These are phyloP conservation scores for Cryptomyrus ogoouensis DNA, from an alignment of 2,113 vertebrate genomes.

Conservation along the genomic window DNA sequence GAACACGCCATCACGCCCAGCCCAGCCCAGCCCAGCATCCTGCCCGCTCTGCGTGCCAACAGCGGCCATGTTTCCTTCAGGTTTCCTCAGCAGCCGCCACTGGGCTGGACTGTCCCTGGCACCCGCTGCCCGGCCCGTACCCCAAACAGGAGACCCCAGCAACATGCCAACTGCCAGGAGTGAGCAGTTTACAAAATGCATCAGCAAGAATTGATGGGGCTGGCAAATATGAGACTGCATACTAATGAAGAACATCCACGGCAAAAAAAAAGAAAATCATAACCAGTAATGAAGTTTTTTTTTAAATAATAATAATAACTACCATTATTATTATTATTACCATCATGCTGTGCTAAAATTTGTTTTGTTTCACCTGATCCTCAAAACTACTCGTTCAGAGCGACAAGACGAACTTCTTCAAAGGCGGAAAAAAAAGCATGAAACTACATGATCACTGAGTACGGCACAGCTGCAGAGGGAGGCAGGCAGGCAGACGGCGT, in stretches of 20 bases:
- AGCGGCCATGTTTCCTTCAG: constrained; percentile 20
- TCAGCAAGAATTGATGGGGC: constrained; percentile 37
- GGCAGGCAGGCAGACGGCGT: constrained; percentile 39
- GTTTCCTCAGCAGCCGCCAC: constrained; percentile 43
- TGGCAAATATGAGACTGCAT: constrained; percentile 57
- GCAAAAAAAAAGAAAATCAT: constrained; percentile 43
- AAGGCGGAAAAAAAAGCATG: constrained; percentile 22
- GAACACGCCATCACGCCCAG: constrained; percentile 17
- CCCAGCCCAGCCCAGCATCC: not conserved
- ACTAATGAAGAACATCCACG: constrained; percentile 49
- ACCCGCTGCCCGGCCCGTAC: constrained; percentile 39
- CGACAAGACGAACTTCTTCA: constrained; percentile 31
- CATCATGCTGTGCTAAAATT: not conserved
- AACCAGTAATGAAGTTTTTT: constrained; percentile 42
- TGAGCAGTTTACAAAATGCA: constrained; percentile 65
- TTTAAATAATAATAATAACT: no score
- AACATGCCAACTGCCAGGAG: constrained; percentile 55
- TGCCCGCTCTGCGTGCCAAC: not conserved
- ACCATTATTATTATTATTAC: not conserved
- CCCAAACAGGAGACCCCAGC: constrained; percentile 47
- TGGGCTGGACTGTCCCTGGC: constrained; percentile 60
- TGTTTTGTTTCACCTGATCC: not conserved
- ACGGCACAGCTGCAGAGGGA: constrained; percentile 35
- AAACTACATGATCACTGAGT: constrained; percentile 32
- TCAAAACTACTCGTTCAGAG: not conserved